Evolutionary conservation across 1,140 invertebrate genomes (phyloP), one percentile per base, ranked within the genome.

Genomic region (Phortica variegata): DNA sequence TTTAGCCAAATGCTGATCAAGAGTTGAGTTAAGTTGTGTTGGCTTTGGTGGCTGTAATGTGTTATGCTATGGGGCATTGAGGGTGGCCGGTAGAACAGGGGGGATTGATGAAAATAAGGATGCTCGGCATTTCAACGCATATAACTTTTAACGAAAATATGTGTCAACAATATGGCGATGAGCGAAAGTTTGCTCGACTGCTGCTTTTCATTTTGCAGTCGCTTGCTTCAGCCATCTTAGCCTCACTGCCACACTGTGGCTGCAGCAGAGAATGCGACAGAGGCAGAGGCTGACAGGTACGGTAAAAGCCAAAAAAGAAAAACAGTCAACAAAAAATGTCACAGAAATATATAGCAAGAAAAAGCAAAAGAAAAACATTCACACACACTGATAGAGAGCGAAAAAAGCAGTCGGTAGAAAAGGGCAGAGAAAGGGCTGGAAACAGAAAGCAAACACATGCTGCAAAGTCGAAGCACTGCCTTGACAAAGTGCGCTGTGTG

Each of bases 131-230:
- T 26, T 6, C 2, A 16, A 52, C 51, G 61, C 52, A 65, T 63
- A 60, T 39, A 51, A 50, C 50, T 56, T 61, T 39, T 12, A 40
- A 43, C 36, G 48, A 57, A 69, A 68, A 68, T 68, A 68, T 68
- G 63, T 68, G 63, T 68, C 63, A 68, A 68, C 63, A 65, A 61
- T 60, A 60, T 60, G 49, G 61, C 57, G 57, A 60, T 57, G 54
- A 61, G 65, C 57, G 65, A 68, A 68, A 68, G 63, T 68, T 68
- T 68, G 43, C 65, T 52, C 45, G 46, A 42, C 46, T 68, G 61
- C 63, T 68, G 68, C 63, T 68, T 68, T 68, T 62, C 63, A 68
- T 68, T 68, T 68, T 69, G 68, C 60, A 68, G 44, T 49, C n/a
- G n/a, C n/a, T n/a, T n/a, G n/a, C n/a, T n/a, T n/a, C n/a, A n/a